Evolutionary conservation across 2,888 invertebrate genomes (phyloP), one percentile per base, ranked within the genome.

Genomic region (Panzeria rudis): DNA sequence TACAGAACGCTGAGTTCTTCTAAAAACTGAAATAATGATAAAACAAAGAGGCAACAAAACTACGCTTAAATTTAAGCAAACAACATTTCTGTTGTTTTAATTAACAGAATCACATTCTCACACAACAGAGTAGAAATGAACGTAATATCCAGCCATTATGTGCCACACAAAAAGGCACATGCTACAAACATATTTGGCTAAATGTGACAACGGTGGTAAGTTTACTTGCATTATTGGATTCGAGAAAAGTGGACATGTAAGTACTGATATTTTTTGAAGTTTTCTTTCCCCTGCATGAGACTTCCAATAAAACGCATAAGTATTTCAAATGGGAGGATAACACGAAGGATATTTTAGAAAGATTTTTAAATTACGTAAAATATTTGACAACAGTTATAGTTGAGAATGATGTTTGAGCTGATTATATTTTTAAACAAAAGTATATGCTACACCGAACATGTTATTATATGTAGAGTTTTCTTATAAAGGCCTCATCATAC

Each of bases 11-110:
- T 62, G 47, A 20, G n/a, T 56, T 71, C 82, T 23, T 44, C 69
- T 29, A 32, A 73, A 72, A 71, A 56, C 13, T 32, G 35, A 73
- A 66, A 64, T 54, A 71, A 72, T 47, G 25, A 29, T 29, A 29
- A 15, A 52, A 64, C 23, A 52, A 52, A 41, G 20, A 59, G 15
- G 54, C 50, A 61, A 25, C 15, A 44, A 72, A 81, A 82, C 76
- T 76, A 50, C 69, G 50, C 79, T 73, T 73, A 69, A 73, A 79
- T 50, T 68, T 69, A 84, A 76, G 52, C 84, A 80, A 71, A 71
- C 76, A 80, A 80, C 56, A 23, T 69, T 85, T 52, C 69, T 69
- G 77, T 82, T 82, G 81, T 62, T 85, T 85, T 81, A 85, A 85
- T 85, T 85, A 85, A 82, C 32, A 78, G 56, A 56, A 71, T 64